These are phyloP conservation scores for Nyctalus aviator DNA, from an alignment of 2,797 vertebrate species.

Conservation along the genomic window DNA sequence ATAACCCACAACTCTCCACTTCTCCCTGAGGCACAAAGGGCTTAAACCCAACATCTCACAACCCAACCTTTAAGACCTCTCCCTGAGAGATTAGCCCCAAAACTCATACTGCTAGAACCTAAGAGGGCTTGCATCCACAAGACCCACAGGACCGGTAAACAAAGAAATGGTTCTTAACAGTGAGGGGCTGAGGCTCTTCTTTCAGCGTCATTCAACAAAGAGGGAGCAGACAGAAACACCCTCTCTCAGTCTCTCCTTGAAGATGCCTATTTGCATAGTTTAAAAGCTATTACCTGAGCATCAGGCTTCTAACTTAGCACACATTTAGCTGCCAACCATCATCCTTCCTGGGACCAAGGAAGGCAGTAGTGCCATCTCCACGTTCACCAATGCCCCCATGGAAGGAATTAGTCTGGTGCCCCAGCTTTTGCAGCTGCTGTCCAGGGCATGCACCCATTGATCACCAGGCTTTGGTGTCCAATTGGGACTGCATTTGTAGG, in stretches of 20 bases:
- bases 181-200: background rate
- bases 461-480: background rate
- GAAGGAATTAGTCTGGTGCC: background rate
- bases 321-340: background rate
- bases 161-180: background rate
- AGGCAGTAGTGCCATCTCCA: background rate
- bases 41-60: background rate
- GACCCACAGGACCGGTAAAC: background rate
- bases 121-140: background rate
- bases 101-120: background rate
- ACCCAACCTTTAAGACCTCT: background rate
- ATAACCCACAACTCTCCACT: background rate
- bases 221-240: background rate
- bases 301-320: background rate
- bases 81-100: background rate
- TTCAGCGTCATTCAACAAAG: background rate
- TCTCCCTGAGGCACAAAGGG: background rate
- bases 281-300: background rate
- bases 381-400: background rate
- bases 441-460: background rate
- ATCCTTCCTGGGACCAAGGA: background rate
- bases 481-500: background rate
- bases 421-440: background rate
- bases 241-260: background rate
- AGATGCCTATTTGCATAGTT: background rate